These are phyloP conservation scores for Caenorhabditis brenneri DNA, from an alignment of 1,140 invertebrate species.

Conservation along the genomic window DNA sequence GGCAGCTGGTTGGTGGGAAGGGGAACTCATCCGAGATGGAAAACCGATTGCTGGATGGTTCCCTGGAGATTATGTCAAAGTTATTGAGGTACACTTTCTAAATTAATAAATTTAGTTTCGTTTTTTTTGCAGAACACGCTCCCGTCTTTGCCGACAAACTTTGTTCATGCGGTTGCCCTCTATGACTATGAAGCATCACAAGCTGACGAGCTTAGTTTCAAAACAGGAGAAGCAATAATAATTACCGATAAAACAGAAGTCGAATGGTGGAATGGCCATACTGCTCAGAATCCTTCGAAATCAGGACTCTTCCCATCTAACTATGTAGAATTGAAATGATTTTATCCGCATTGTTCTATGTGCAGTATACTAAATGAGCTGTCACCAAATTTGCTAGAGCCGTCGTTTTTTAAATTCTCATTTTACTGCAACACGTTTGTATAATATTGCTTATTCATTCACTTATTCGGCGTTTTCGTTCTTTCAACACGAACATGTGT, in stretches of 20 bases:
- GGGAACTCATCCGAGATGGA: constrained; percentile 80
- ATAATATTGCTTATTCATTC: too few species aligned
- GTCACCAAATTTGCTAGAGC: too few species aligned
- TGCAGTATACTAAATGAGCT: too few species aligned
- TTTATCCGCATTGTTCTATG: too few species aligned
- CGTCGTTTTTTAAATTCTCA: too few species aligned
- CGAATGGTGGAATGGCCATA: constrained; percentile 58
- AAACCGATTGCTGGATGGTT: constrained; percentile 64
- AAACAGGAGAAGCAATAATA: constrained; percentile 54
- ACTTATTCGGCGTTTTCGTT: too few species aligned
- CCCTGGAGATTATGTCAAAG: constrained; percentile 67
- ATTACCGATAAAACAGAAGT: constrained; percentile 43
- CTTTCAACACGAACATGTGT: too few species aligned
- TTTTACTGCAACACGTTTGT: too few species aligned
- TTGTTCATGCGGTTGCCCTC: constrained; percentile 18
- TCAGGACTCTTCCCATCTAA: constrained; percentile 57
- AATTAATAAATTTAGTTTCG: too few species aligned
- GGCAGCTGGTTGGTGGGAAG: constrained; percentile 98
- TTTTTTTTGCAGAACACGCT: neutral
- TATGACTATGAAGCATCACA: constrained; percentile 58
- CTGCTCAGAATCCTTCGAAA: neutral
- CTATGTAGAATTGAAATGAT: constrained; percentile 56
- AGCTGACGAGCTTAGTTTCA: constrained; percentile 57
- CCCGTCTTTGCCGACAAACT: constrained; percentile 6
- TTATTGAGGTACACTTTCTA: constrained; percentile 21